Conservation (phyloP, 2,888 invertebrate species). For the Monochamus alternatus region DNA sequence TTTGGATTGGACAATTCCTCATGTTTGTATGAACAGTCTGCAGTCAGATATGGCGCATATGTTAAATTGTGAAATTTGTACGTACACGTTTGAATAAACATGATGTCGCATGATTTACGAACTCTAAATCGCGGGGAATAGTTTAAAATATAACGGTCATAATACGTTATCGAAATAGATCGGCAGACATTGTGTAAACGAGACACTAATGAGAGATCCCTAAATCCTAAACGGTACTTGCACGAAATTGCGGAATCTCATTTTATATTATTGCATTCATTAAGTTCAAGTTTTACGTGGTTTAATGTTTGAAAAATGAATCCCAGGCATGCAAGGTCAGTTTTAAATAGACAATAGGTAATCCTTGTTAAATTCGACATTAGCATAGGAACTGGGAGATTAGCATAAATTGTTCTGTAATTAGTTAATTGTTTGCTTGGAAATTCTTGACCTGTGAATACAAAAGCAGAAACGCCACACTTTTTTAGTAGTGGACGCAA, state of each 20-base stretch:
- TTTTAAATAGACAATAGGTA: constrained; percentile 10
- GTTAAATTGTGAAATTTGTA: not conserved
- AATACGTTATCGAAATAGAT: constrained; percentile 12
- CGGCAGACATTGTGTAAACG: constrained; percentile 1
- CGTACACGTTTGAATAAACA: constrained; percentile 4
- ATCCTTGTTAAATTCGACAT: constrained; percentile 1
- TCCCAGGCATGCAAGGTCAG: constrained; percentile 6
- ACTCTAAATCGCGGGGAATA: not conserved
- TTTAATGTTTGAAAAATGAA: constrained; percentile 12
- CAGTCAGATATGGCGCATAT: not conserved
- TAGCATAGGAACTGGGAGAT: not conserved
- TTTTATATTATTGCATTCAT: constrained; percentile 13
- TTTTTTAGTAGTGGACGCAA: too few species aligned
- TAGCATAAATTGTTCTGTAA: not conserved
- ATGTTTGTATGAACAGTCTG: not conserved
- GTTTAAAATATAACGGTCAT: not conserved
- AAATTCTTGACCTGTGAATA: too few species aligned
- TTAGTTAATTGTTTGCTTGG: constrained; percentile 4
- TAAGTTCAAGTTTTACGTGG: constrained; percentile 13
- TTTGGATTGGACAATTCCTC: not conserved
- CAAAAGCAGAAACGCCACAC: too few species aligned
- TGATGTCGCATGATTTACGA: constrained; percentile 7
- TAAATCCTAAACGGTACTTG: constrained; percentile 13
- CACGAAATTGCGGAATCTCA: constrained; percentile 4
- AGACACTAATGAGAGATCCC: constrained; percentile 12